Percentiles rank a stretch among this genome's conserved stretches.
phyloP scores from a whole-genome alignment of 2,888 invertebrate genomes.

The Volucella bombylans region DNA sequence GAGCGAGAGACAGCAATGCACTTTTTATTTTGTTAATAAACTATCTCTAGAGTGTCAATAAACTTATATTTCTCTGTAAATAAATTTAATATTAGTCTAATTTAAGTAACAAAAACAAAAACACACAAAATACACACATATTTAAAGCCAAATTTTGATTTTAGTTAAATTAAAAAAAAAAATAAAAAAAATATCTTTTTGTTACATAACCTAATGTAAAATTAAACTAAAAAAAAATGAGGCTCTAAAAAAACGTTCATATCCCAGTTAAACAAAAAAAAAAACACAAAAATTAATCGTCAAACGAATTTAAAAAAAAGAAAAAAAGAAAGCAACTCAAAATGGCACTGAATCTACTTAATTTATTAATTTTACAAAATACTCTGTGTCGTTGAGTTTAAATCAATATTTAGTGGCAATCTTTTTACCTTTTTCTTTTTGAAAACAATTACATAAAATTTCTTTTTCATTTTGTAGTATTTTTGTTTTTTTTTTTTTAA shows the following conservation, averaged over 20 bases:
- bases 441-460: constrained; percentile 7
- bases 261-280: constrained; percentile 54
- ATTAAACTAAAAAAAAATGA: constrained; percentile 48
- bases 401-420: constrained; percentile 78
- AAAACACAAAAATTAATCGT: constrained; percentile 66
- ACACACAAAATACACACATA: constrained; percentile 25
- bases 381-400: constrained; percentile 75
- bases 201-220: constrained; percentile 16
- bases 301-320: constrained; percentile 73
- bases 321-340: too few species aligned
- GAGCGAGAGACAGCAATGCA: constrained; percentile 45
- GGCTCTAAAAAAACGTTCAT: constrained; percentile 54
- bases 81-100: constrained; percentile 52
- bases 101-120: constrained; percentile 33
- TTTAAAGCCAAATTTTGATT: constrained; percentile 73
- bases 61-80: constrained; percentile 57
- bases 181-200: constrained; percentile 21
- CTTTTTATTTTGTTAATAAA: constrained; percentile 42
- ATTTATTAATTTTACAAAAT: constrained; percentile 76
- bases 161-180: constrained; percentile 65
- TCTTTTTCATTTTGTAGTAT: constrained; percentile 73
- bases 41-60: constrained; percentile 19
- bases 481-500: too few species aligned
- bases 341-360: constrained; percentile 82
- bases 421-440: constrained; percentile 63